Evolutionary conservation across 30 jellyfish, hydroid and myxozoan genomes (phyloP), one percentile per base, ranked within the genome.

Genomic region (Aurelia aurita): DNA sequence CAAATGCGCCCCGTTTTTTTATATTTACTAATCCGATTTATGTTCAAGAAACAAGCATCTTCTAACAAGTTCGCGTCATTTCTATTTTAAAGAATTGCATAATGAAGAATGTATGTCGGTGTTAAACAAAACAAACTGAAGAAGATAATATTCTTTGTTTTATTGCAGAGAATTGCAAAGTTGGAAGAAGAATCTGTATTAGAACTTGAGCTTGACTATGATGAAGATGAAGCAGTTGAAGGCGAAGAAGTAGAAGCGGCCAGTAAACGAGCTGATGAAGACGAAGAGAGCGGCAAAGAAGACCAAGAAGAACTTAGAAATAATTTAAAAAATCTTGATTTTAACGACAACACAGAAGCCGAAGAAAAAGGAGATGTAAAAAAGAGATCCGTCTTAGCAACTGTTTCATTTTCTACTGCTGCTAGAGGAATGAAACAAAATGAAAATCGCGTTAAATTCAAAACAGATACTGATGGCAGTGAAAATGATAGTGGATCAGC

Each of bases 291-390:
- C 43, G 93, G 82, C n/a, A 74, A 85, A 49, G 97, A 79, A 45
- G 98, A 89, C 20, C 97, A 95, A 86, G 92, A 96, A 43, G 96
- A 89, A 68, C 82, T 95, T 67, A 51, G 97, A 72, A 83, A 95
- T 73, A 97, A 92, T 20, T 69, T 93, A 69, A 93, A 87, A 81
- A 93, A 82, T 57, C 88, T 93, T 7, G 95, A 96, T 55, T 87
- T 93, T 57, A 86, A 74, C 2, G 97, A 79, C 31, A 74, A 32
- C 19, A 73, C 51, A 9, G 96, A 53, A 19, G 82, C 64, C 26
- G 87, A n/a, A 5, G 73, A 10, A 20, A 84, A 53, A 32, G 93
- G 34, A 18, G 98, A 66, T 10, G 93, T 57, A 10, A 83, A 70
- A 80, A 70, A 80, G 71, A 71, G 76, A 59, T 95, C 99, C 7